Evolutionary conservation across 1,140 invertebrate species (phyloP), one percentile per base, ranked within the genome.

Genomic region (Neodiprion lecontei): DNA sequence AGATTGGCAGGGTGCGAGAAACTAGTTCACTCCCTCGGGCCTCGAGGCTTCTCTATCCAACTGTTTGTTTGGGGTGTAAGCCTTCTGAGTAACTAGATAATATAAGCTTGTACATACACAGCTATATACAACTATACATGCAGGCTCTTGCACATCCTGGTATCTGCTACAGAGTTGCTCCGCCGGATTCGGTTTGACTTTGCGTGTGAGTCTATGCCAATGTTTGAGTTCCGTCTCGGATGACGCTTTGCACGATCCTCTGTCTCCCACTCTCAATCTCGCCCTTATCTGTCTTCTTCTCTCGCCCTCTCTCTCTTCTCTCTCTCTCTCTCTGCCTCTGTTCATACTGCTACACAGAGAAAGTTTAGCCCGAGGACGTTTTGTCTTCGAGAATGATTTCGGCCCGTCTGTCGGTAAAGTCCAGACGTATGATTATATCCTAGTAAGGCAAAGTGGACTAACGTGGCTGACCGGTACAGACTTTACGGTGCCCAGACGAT

Each of bases 181-280:
- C 12, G 17, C 61, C 17, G 50, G 23, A 23, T 7, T 66, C 48
- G 75, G 79, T 79, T 82, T 83, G 80, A 84, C 82, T 84, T 82
- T 81, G 76, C 65, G 80, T 75, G 74, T 75, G 61, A 72, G 78
- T 76, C 75, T 82, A 81, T 78, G 76, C 76, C 80, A 82, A 82
- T 83, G 82, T 83, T 83, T 83, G 82, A 83, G 79, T 83, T 83
- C 76, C 74, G 80, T 81, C 79, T 82, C 79, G 80, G 76, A 81
- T 83, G 78, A 80, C 79, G 78, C 79, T 80, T 82, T 82, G 78
- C 76, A 69, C 53, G 76, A 40, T 77, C 48, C 75, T 76, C 71
- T 67, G 72, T 74, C 72, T 23, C 73, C 74, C 49, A 65, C 66
- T 70, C 75, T 79, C 77, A 75, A 75, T 72, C 11, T 11, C 50